Base-by-base conservation (phyloP, 2,888 invertebrate genomes). In the Cinara cedri region DNA sequence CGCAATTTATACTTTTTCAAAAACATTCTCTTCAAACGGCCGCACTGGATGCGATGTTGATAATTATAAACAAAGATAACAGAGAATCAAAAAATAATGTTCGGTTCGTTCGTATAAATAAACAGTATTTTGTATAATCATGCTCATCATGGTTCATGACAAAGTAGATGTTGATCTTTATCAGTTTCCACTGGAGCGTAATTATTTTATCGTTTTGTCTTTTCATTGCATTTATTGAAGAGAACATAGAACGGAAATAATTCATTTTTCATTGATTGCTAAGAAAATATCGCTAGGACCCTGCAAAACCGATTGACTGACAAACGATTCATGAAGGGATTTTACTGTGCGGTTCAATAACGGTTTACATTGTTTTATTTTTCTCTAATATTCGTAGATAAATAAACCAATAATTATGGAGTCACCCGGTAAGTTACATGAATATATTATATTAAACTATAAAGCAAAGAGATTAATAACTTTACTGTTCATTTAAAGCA, bases 61-160 rank as follows among this genome's bases (percentile, higher is more conserved):
- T 72, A 60, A 72, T 24, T 44, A n/a, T n/a, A 11, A 16, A 42
- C 51, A n/a, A 42, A 24, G 42, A 46, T 26, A n/a, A 16, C 16
- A 51, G 63, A 42, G 51, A 63, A 14, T 21, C 10, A 74, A 74
- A 54, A 65, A 11, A 34, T 63, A 74, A 54, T 42, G 6, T 42
- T 63, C 21, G 3, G 63, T 63, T 74, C 63, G 51, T 74, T 49
- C n/a, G 3, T 21, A 42, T 42, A 11, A 21, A 16, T 72, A 44
- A 54, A 24, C 26, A 0, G 0, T 11, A 44, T 34, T 21, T 24
- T 21, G 16, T 11, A 21, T 6, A 19, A 13, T 54, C 13, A 71
- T 21, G 21, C 3, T 21, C 55, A 55, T 44, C 55, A 21, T 42
- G 55, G 26, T n/a, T 24, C 0, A 21, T 10, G 4, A 19, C 19